Percentiles rank a stretch among this genome's conserved stretches.
phyloP scores from a whole-genome alignment of 2,888 invertebrate genomes.

The Phorcus lineatus region DNA sequence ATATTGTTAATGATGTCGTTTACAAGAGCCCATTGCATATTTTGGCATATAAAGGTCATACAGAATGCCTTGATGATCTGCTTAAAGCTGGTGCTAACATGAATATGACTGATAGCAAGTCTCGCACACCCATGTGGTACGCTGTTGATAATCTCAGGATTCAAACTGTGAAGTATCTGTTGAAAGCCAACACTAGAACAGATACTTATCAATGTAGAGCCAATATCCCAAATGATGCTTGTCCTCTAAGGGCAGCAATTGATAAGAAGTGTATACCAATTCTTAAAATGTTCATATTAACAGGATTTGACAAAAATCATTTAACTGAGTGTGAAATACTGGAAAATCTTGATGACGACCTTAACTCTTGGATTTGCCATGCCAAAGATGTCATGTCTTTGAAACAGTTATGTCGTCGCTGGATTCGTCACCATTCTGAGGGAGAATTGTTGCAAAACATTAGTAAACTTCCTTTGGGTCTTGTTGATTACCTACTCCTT shows the following conservation, averaged over 20 bases:
- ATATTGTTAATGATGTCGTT: slow-evolving; percentile 57
- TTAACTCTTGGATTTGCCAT: slow-evolving; percentile 62
- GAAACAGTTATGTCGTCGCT: slow-evolving; percentile 66
- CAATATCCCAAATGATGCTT: slow-evolving; percentile 45
- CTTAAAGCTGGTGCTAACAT: slow-evolving; percentile 63
- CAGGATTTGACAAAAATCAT: slow-evolving; percentile 64
- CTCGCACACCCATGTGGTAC: slow-evolving; percentile 68
- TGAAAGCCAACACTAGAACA: slow-evolving; percentile 65
- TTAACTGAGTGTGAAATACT: slow-evolving; percentile 49
- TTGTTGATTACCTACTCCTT: slow-evolving; percentile 65
- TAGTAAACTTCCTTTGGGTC: slow-evolving; percentile 54
- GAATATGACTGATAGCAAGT: slow-evolving; percentile 55
- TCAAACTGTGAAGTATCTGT: slow-evolving; percentile 62
- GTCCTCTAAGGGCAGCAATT: slow-evolving; percentile 62
- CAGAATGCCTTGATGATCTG: slow-evolving; percentile 60
- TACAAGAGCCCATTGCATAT: slow-evolving; percentile 67
- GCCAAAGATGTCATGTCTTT: slow-evolving; percentile 63
- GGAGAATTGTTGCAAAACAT: slow-evolving; percentile 54
- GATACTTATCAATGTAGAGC: slow-evolving; percentile 59
- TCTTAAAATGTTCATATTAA: slow-evolving; percentile 67
- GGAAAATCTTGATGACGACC: slow-evolving; percentile 46
- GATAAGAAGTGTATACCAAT: slow-evolving; percentile 50
- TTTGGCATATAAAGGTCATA: slow-evolving; percentile 71
- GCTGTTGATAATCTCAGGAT: slow-evolving; percentile 63
- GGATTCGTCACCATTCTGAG: slow-evolving; percentile 67